Conservation (phyloP, 2,113 vertebrate genomes). For the Clarias macrocephalus region DNA sequence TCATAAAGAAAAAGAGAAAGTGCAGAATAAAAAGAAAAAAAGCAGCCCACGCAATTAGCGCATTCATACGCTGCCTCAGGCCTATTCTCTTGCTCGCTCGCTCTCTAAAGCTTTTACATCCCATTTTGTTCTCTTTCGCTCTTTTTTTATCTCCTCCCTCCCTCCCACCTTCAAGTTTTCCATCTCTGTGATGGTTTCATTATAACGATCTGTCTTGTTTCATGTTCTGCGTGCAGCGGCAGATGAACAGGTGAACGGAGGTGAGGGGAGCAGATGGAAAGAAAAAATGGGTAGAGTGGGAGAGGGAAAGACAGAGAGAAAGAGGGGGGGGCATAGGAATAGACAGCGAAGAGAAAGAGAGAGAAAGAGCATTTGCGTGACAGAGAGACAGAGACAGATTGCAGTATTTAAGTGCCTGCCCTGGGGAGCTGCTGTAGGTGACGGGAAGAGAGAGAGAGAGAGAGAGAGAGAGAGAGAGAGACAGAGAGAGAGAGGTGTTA, state of each 20-base stretch:
- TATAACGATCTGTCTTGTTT: slow-evolving; percentile 40
- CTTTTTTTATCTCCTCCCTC: neutral
- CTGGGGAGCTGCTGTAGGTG: slow-evolving; percentile 72
- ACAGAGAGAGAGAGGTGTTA: slow-evolving; percentile 32
- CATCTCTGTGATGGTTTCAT: slow-evolving; percentile 22
- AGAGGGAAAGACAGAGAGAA: slow-evolving; percentile 18
- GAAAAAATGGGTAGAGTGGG: slow-evolving; percentile 4
- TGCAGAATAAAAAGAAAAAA: slow-evolving; percentile 11
- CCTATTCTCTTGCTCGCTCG: neutral
- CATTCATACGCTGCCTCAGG: slow-evolving; percentile 37
- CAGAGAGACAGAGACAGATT: slow-evolving; percentile 73
- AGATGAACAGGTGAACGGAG: slow-evolving; percentile 44
- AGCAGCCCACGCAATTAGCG: slow-evolving; percentile 50
- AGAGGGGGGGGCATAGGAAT: slow-evolving; percentile 43
- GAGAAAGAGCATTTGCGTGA: slow-evolving; percentile 36
- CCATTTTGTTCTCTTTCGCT: neutral
- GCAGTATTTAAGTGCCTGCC: slow-evolving; percentile 75
- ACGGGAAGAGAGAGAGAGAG: slow-evolving; percentile 26
- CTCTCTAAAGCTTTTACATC: slow-evolving; percentile 15
- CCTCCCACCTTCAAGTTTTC: slow-evolving; percentile 16
- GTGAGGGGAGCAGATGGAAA: slow-evolving; percentile 25
- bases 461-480: neutral
- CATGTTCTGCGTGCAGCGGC: slow-evolving; percentile 24
- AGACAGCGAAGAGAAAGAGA: slow-evolving; percentile 30
- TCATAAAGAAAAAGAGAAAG: slow-evolving; percentile 22